Evolutionary conservation across 2,113 vertebrate genomes (phyloP).

Genomic region (Solea solea): DNA sequence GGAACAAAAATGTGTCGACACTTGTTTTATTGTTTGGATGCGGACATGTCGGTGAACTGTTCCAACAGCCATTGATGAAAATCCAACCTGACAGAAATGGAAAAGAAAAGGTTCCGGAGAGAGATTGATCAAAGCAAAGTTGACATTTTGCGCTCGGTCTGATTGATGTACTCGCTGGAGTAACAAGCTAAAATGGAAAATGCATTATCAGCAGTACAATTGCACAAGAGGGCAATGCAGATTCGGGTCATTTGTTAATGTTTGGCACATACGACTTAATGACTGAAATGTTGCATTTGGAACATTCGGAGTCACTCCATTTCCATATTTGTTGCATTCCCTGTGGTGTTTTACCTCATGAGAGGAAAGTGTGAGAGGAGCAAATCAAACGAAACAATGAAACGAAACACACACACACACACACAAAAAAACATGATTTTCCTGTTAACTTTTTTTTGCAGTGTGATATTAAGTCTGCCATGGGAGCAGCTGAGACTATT

Average conservation of each 20-base stretch:
- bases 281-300: neutral
- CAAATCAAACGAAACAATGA: neutral
- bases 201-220: slow-evolving; percentile 22
- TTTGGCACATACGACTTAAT: neutral
- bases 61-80: slow-evolving; percentile 15
- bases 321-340: too few species aligned
- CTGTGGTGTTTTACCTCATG: too few species aligned
- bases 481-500: neutral
- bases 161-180: slow-evolving; percentile 19
- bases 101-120: slow-evolving; percentile 35
- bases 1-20: slow-evolving; percentile 38
- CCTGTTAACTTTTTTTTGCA: neutral
- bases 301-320: too few species aligned
- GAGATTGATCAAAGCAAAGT: slow-evolving; percentile 27
- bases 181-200: slow-evolving; percentile 17
- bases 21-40: slow-evolving; percentile 48
- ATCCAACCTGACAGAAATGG: slow-evolving; percentile 38
- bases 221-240: neutral
- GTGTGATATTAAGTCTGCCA: neutral
- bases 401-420: neutral
- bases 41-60: slow-evolving; percentile 18
- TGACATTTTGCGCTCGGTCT: slow-evolving; percentile 25
- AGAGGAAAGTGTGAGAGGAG: neutral
- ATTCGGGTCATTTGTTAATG: slow-evolving; percentile 1
- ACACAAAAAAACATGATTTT: neutral